These are phyloP conservation scores for Ciconia nigra DNA, from an alignment of 2,797 vertebrate genomes.

Conservation along the genomic window DNA sequence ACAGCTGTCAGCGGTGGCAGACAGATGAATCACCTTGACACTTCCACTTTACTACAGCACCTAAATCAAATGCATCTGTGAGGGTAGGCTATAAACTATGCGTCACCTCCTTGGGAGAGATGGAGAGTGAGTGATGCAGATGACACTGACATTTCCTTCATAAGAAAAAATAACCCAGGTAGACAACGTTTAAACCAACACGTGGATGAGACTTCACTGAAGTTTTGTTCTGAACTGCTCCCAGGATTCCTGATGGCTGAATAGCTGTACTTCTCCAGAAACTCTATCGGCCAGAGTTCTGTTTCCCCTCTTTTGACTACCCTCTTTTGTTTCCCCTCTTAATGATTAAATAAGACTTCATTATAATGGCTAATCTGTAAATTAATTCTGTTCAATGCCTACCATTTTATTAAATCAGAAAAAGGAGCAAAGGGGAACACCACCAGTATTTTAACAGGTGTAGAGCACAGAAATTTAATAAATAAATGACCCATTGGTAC, in stretches of 20 bases:
- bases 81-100: conserved; percentile 21
- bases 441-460: background rate
- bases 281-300: background rate
- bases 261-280: background rate
- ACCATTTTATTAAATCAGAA: background rate
- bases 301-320: background rate
- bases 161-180: background rate
- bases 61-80: conserved; percentile 50
- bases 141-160: background rate
- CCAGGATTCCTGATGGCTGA: background rate
- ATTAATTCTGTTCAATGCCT: conserved; percentile 30
- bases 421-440: background rate
- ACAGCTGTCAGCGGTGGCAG: background rate
- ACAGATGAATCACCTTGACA: conserved; percentile 42
- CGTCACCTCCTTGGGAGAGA: background rate
- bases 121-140: background rate
- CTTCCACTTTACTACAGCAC: conserved; percentile 33
- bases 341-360: conserved; percentile 5
- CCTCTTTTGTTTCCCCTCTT: background rate
- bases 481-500: background rate
- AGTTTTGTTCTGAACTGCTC: background rate
- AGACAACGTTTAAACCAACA: background rate
- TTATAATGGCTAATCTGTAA: conserved; percentile 34
- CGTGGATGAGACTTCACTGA: background rate
- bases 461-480: background rate